These are phyloP conservation scores for Panulirus ornatus DNA, from an alignment of 1,140 invertebrate genomes.

Conservation along the genomic window DNA sequence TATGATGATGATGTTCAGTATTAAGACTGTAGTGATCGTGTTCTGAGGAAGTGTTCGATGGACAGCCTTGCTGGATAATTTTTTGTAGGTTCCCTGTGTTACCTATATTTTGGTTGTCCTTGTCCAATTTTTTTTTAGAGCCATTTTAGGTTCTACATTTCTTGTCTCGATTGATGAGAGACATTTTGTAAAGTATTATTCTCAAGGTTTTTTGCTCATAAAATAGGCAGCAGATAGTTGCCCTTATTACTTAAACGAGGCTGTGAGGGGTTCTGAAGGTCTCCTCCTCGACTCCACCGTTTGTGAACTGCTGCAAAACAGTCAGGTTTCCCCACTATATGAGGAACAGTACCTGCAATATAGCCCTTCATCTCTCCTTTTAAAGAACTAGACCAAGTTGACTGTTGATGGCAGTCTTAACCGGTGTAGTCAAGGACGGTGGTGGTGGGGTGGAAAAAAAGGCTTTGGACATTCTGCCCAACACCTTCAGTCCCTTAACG, in stretches of 20 bases:
- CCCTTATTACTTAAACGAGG: slow-evolving; percentile 2
- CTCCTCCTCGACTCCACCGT: background rate
- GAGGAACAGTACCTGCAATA: no score
- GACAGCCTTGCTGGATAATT: slow-evolving; percentile 31
- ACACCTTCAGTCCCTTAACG: no score
- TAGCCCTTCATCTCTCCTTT: no score
- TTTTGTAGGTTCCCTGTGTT: background rate
- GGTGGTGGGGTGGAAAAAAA: no score
- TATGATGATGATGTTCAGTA: background rate
- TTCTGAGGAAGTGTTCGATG: background rate
- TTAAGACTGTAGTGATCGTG: background rate
- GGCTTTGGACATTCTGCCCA: no score
- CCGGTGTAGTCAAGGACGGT: no score
- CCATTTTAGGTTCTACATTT: slow-evolving; percentile 38
- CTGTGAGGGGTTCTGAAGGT: background rate
- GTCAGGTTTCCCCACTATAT: no score
- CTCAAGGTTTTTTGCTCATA: slow-evolving; percentile 28
- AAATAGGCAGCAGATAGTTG: slow-evolving; percentile 14
- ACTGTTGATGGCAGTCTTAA: no score
- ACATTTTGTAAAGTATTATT: slow-evolving; percentile 34
- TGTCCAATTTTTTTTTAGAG: slow-evolving; percentile 24
- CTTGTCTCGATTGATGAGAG: slow-evolving; percentile 35
- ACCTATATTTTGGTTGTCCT: slow-evolving; percentile 46
- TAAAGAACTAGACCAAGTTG: no score
- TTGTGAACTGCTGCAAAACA: no score